These are phyloP conservation scores for Cerastis leucographa DNA, from an alignment of 2,888 invertebrate species.

Conservation along the genomic window DNA sequence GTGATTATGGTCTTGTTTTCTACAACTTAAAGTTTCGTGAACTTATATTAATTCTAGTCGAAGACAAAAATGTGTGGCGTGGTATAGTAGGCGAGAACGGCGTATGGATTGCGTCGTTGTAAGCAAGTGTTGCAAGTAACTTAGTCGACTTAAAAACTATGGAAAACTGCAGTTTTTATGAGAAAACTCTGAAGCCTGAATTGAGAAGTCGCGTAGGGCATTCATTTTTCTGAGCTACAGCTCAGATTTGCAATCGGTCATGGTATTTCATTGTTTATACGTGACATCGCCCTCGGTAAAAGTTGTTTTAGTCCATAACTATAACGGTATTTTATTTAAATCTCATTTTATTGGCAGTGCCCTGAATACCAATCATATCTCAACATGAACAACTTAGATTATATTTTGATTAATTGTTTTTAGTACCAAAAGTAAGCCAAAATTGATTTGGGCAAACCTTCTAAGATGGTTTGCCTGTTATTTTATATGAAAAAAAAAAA, in stretches of 20 bases:
- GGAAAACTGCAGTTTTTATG: too few relatives aligned
- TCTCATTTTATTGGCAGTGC: conserved; percentile 13
- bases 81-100: not conserved
- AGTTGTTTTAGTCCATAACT: not conserved
- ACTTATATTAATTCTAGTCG: not conserved
- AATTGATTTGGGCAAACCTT: not conserved
- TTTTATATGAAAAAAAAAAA: too few relatives aligned
- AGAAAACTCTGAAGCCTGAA: not conserved
- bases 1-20: not conserved
- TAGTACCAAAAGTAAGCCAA: not conserved
- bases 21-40: not conserved
- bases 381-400: not conserved
- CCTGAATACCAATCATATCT: conserved; percentile 29
- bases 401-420: not conserved
- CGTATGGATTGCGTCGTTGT: not conserved
- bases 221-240: not conserved
- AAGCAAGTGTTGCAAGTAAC: conserved; percentile 9
- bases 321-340: conserved; percentile 37
- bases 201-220: not conserved
- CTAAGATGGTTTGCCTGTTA: not conserved
- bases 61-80: not conserved
- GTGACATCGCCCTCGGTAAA: not conserved
- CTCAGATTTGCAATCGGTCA: too few relatives aligned
- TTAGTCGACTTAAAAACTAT: not conserved
- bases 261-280: not conserved